Evolutionary conservation across 2,888 invertebrate species (phyloP).

Genomic region (Drosophila anomalipes): DNA sequence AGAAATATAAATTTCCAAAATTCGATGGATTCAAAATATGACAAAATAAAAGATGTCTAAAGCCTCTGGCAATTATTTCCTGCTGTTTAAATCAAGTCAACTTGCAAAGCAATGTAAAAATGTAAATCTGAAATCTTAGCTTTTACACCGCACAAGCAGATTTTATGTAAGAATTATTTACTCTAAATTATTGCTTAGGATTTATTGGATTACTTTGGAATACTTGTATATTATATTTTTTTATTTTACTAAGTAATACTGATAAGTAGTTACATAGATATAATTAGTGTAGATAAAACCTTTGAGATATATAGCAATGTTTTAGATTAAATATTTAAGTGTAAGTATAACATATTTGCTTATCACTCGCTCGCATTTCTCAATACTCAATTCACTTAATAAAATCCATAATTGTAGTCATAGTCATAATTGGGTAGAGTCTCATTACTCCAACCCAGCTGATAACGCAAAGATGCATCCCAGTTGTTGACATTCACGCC

Average conservation of each 20-base stretch:
- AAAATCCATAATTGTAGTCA: constrained; percentile 30
- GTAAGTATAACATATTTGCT: neutral
- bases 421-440: constrained; percentile 36
- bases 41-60: neutral
- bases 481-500: constrained; percentile 52
- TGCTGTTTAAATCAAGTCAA: neutral
- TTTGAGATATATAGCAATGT: neutral
- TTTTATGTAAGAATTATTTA: neutral
- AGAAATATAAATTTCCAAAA: neutral
- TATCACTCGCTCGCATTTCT: neutral
- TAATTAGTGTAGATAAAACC: neutral
- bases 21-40: neutral
- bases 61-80: neutral
- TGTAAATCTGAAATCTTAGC: neutral
- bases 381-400: neutral
- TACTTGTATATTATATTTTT: neutral
- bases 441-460: constrained; percentile 66
- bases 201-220: neutral
- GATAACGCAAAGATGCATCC: constrained; percentile 54
- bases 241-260: neutral
- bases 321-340: neutral
- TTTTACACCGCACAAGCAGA: neutral
- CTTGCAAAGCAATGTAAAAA: neutral
- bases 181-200: neutral
- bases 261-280: neutral